Percentiles rank a stretch among this genome's conserved stretches.
These are phyloP conservation scores for Phenganax stokvisi DNA, from an alignment of 92 coral and sea anemone genomes.

Conservation along the genomic window DNA sequence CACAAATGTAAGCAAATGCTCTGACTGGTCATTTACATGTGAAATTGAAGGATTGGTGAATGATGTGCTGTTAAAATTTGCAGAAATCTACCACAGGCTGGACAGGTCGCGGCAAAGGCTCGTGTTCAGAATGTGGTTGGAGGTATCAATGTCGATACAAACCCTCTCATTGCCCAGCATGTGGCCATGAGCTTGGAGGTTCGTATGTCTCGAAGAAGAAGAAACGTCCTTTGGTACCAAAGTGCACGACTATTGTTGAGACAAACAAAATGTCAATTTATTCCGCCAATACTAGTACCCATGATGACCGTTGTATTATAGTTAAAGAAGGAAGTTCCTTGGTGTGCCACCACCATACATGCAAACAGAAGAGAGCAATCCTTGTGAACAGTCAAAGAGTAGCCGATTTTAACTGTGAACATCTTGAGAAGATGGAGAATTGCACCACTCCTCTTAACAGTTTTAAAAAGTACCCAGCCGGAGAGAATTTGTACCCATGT, in stretches of 20 bases:
- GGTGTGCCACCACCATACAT: slow-evolving; percentile 16
- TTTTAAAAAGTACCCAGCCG: background rate
- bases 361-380: slow-evolving; percentile 19
- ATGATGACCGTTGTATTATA: slow-evolving; percentile 20
- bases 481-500: slow-evolving; percentile 1
- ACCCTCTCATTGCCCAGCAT: background rate
- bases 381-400: slow-evolving; percentile 1
- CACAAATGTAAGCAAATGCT: no score
- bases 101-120: background rate
- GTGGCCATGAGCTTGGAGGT: slow-evolving; percentile 29
- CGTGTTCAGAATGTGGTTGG: background rate
- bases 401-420: slow-evolving; percentile 19
- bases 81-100: background rate
- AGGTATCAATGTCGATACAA: background rate
- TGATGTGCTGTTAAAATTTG: no score
- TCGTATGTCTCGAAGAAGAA: slow-evolving; percentile 1
- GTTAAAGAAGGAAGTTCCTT: background rate
- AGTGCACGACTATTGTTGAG: slow-evolving; percentile 18
- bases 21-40: no score
- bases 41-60: no score
- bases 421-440: slow-evolving; percentile 5
- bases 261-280: background rate
- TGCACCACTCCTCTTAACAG: slow-evolving; percentile 8
- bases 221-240: slow-evolving; percentile 8
- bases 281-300: slow-evolving; percentile 32